These are phyloP conservation scores for Oscheius sp. DNA, from an alignment of 2,888 invertebrate species.

Conservation along the genomic window DNA sequence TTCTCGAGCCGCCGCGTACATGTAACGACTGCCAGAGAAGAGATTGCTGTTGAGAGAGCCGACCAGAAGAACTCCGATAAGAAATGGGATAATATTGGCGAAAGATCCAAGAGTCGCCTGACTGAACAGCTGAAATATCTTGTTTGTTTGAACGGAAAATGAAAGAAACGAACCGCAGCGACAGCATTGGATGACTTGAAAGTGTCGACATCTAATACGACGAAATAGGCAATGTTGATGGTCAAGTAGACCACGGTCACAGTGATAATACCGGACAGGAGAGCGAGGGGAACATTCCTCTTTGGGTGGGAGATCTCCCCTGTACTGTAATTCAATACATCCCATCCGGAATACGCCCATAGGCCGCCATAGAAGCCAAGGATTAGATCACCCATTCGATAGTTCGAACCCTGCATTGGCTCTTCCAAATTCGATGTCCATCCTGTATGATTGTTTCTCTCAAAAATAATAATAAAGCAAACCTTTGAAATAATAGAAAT, in stretches of 20 bases:
- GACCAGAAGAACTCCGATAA: constrained; percentile 71
- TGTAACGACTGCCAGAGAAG: constrained; percentile 70
- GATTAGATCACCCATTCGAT: constrained; percentile 64
- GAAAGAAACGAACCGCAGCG: constrained; percentile 61
- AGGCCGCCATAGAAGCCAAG: constrained; percentile 71
- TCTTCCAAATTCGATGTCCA: constrained; percentile 60
- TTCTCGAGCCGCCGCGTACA: constrained; percentile 71
- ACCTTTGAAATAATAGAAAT: constrained; percentile 70
- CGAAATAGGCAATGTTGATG: constrained; percentile 72
- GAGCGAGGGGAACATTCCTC: constrained; percentile 68
- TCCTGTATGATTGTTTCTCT: constrained; percentile 33
- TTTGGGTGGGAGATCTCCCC: constrained; percentile 68
- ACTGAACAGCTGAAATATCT: constrained; percentile 66
- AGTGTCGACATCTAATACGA: constrained; percentile 71
- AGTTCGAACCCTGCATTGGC: constrained; percentile 65
- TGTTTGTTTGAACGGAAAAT: not conserved
- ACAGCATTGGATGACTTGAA: constrained; percentile 71
- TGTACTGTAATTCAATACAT: constrained; percentile 71
- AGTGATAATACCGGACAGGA: constrained; percentile 63
- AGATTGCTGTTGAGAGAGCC: constrained; percentile 72
- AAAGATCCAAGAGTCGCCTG: constrained; percentile 69
- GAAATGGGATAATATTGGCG: constrained; percentile 69
- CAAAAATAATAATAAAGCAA: no score
- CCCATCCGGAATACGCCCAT: constrained; percentile 72
- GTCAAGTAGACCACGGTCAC: constrained; percentile 67